A percentile compares a stretch with the other conserved stretches of the same genome.
Evolutionary conservation across 2,888 invertebrate species (phyloP).

Genomic region (Microctonus aethiopoides): DNA sequence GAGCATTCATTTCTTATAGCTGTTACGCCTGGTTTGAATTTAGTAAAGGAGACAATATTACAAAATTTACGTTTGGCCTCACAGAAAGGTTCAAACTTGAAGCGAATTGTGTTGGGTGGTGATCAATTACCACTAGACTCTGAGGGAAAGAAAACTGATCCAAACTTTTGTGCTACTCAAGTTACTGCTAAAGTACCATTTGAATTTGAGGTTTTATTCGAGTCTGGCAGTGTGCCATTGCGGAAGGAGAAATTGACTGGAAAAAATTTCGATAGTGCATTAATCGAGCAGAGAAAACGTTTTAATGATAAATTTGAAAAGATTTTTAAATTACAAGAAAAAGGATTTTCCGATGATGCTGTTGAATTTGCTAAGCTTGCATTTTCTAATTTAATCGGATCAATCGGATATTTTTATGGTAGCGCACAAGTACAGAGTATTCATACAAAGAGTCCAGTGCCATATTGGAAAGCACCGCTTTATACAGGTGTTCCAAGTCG

Average conservation of each 20-base stretch:
- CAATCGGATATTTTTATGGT: conserved; percentile 97
- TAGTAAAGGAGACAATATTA: conserved; percentile 81
- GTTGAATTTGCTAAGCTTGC: conserved; percentile 84
- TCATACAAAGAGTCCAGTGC: conserved; percentile 85
- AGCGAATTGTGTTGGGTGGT: conserved; percentile 73
- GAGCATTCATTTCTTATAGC: conserved; percentile 82
- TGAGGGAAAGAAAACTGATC: conserved; percentile 67
- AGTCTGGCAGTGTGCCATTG: conserved; percentile 77
- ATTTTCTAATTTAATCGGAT: conserved; percentile 93
- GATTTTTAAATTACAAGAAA: conserved; percentile 79
- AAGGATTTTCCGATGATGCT: conserved; percentile 76
- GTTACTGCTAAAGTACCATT: conserved; percentile 83
- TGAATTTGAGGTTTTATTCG: conserved; percentile 84
- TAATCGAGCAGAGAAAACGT: conserved; percentile 71
- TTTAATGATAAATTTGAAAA: conserved; percentile 86
- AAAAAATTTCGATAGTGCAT: conserved; percentile 73
- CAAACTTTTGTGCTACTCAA: conserved; percentile 85
- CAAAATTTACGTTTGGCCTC: conserved; percentile 75
- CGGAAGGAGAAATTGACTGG: conserved; percentile 72
- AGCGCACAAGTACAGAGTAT: conserved; percentile 84
- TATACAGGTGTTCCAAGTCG: conserved; percentile 91
- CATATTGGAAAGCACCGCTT: conserved; percentile 93
- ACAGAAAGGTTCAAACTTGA: conserved; percentile 68
- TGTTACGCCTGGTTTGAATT: conserved; percentile 75
- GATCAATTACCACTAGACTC: conserved; percentile 69